Evolutionary conservation across 1,140 invertebrate genomes (phyloP), one percentile per base, ranked within the genome.

Genomic region (Drosophila kepulauana): DNA sequence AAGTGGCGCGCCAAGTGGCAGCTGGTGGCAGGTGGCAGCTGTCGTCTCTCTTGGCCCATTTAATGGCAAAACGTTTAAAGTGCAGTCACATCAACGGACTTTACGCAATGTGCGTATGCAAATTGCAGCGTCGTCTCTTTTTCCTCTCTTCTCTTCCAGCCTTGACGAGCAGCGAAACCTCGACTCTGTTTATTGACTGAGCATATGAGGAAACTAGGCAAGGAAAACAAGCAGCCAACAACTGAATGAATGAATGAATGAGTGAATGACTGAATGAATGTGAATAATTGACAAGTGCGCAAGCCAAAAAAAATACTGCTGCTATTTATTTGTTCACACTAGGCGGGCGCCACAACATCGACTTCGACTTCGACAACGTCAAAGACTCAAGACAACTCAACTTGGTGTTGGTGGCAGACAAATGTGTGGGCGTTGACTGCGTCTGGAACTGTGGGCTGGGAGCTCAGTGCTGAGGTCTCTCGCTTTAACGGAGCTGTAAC

Each of bases 71-170:
- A 13, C n/a, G 33, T 20, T 38, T 57, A 67, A 57, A 67, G 51
- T 67, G 64, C 51, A 16, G 15, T 3, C 52, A 30, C 15, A 30
- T 35, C 35, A 38, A 38, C 6, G 13, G 10, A 52, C 25, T 76
- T 79, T 77, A 82, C 68, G 81, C 77, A 84, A 80, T 57, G 33
- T 52, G 81, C 81, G 81, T 85, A 85, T 85, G 51, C 75, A 85
- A 85, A 78, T 82, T 63, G 51, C 57, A 68, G 25, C 38, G n/a
- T n/a, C 20, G 3, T 7, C 13, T n/a, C 15, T 25, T 1, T 16
- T 2, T 33, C 30, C 15, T 10, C 16, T 30, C 16, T 11, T 16
- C n/a, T n/a, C n/a, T n/a, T n/a, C n/a, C n/a, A n/a, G n/a, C 46
- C 10, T 51, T 28, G 15, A 8, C 10, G 4, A 49, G 6, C 30